Percentiles rank a stretch among this genome's conserved stretches.
phyloP scores from a whole-genome alignment of 2,888 invertebrate species.

The Malthinus flaveolus region DNA sequence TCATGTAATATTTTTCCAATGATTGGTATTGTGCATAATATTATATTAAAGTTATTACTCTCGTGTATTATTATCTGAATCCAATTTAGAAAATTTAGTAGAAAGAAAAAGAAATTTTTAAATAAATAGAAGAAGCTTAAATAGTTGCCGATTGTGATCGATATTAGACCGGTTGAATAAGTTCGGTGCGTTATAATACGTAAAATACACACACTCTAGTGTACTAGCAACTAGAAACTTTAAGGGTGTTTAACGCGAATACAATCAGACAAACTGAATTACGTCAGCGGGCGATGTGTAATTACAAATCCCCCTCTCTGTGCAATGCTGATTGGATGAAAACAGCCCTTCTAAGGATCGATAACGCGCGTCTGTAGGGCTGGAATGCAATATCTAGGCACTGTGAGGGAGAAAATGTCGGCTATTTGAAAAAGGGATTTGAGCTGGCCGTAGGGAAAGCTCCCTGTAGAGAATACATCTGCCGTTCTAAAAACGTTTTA shows the following conservation, averaged over 20 bases:
- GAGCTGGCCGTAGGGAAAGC: slow-evolving; percentile 36
- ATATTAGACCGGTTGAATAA: too few species aligned
- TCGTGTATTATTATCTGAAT: too few species aligned
- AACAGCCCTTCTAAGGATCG: slow-evolving; percentile 40
- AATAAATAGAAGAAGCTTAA: too few species aligned
- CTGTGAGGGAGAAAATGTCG: slow-evolving; percentile 37
- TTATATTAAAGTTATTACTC: neutral
- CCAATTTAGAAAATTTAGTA: too few species aligned
- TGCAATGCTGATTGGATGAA: slow-evolving; percentile 39
- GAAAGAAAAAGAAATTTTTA: too few species aligned
- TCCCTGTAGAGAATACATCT: slow-evolving; percentile 38
- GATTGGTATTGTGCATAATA: slow-evolving; percentile 12
- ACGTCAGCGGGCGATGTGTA: slow-evolving; percentile 31
- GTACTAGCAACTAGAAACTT: slow-evolving; percentile 9
- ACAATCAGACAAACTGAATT: slow-evolving; percentile 31
- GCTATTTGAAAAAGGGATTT: slow-evolving; percentile 43
- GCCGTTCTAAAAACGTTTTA: slow-evolving; percentile 37
- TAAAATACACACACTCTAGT: neutral
- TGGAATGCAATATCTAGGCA: slow-evolving; percentile 41
- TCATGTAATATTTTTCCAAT: slow-evolving; percentile 19
- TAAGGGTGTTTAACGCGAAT: slow-evolving; percentile 22
- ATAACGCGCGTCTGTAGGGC: slow-evolving; percentile 41
- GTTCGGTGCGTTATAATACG: too few species aligned
- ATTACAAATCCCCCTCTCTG: slow-evolving; percentile 26
- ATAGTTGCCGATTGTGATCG: too few species aligned